Percentiles rank a stretch among this genome's conserved stretches.
Conservation (phyloP, 1,140 invertebrate genomes). For the Zaprionus nigranus region DNA sequence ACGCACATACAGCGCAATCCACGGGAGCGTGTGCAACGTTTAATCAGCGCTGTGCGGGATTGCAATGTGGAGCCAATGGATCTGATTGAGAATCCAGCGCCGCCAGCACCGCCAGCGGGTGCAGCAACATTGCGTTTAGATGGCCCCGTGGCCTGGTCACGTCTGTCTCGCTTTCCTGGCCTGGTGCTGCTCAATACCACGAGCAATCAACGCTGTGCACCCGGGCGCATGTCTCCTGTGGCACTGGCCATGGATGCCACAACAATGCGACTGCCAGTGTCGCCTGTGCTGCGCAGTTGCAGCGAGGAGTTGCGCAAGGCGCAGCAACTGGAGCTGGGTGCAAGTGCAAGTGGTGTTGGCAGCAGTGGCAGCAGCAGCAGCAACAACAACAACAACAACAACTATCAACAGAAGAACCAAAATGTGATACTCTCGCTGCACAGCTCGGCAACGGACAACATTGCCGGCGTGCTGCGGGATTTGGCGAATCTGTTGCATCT, state of each 20-base stretch:
- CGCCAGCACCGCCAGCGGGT: constrained; percentile 2
- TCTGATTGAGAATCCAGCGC: constrained; percentile 46
- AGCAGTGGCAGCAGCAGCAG: constrained; percentile 41
- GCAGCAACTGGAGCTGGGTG: constrained; percentile 57
- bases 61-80: constrained; percentile 68
- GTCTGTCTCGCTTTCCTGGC: constrained; percentile 66
- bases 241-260: constrained; percentile 85
- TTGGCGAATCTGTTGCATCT: constrained; percentile 96
- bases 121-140: not conserved
- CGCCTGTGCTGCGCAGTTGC: constrained; percentile 57
- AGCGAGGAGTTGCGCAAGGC: constrained; percentile 62
- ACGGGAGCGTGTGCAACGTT: constrained; percentile 54
- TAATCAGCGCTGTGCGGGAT: constrained; percentile 55
- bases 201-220: constrained; percentile 56
- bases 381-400: constrained; percentile 86
- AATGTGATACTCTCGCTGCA: constrained; percentile 97
- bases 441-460: constrained; percentile 95
- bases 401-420: constrained; percentile 85
- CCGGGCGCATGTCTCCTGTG: constrained; percentile 88
- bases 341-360: constrained; percentile 77
- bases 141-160: constrained; percentile 54
- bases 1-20: constrained; percentile 84
- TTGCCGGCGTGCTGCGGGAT: constrained; percentile 94
- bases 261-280: constrained; percentile 53
- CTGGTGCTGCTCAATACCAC: constrained; percentile 69